Percentiles rank a stretch among this genome's conserved stretches.
Evolutionary conservation across 2,888 invertebrate species (phyloP).

Genomic region (Dugesia japonica): DNA sequence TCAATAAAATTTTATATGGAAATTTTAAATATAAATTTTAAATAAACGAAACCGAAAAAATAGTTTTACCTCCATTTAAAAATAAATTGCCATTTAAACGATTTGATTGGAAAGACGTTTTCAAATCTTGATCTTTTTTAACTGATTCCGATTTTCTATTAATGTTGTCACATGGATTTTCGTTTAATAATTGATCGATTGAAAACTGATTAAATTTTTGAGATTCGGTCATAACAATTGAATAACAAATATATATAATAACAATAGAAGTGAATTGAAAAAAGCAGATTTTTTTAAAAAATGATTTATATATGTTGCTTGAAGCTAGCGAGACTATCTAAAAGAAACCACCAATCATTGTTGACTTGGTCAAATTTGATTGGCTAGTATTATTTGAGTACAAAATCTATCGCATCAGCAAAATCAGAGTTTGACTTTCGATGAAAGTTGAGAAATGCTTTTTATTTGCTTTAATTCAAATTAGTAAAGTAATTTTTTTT

Average conservation of each 20-base stretch:
- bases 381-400: background rate
- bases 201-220: background rate
- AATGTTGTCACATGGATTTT: background rate
- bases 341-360: constrained; percentile 10
- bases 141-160: background rate
- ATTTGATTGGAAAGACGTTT: background rate
- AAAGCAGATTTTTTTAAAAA: too few relatives aligned
- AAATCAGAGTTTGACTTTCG: background rate
- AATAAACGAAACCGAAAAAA: too few relatives aligned
- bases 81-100: background rate
- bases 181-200: constrained; percentile 14
- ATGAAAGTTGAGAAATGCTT: background rate
- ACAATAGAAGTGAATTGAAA: too few relatives aligned
- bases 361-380: background rate
- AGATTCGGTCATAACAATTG: background rate
- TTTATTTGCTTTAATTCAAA: background rate
- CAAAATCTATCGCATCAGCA: background rate
- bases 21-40: too few relatives aligned
- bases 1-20: too few relatives aligned
- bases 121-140: background rate
- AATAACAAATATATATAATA: too few relatives aligned
- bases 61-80: background rate
- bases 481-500: constrained; percentile 1
- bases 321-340: constrained; percentile 3
- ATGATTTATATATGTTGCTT: background rate